A percentile compares a stretch with the other conserved stretches of the same genome.
Evolutionary conservation across 2,888 invertebrate genomes (phyloP).

Genomic region (Brachyptera putata): DNA sequence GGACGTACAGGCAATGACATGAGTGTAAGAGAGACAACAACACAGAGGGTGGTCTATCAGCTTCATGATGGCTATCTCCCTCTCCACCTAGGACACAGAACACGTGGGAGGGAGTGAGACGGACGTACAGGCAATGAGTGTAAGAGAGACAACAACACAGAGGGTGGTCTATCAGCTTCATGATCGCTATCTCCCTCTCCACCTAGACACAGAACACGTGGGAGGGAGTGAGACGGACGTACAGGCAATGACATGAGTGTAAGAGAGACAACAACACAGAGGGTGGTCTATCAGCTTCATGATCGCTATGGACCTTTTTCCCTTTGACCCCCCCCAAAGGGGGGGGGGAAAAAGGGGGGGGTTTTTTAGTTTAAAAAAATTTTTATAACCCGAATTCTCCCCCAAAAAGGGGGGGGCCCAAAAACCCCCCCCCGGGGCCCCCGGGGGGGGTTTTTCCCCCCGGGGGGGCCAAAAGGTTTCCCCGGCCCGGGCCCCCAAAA

Average conservation of each 20-base stretch:
- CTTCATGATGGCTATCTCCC: conserved; percentile 99
- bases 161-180: conserved; percentile 99
- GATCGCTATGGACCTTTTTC: no score
- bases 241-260: no score
- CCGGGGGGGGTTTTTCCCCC: no score
- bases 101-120: background rate
- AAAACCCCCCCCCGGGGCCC: no score
- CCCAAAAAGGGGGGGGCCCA: no score
- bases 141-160: conserved; percentile 96
- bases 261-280: background rate
- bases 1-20: no score
- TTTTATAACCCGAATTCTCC: no score
- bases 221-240: conserved; percentile 7
- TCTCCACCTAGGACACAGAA: conserved; percentile 92
- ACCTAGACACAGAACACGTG: conserved; percentile 62
- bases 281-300: no score
- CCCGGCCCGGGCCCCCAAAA: no score
- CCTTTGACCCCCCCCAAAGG: no score
- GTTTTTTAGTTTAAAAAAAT: no score
- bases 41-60: conserved; percentile 98
- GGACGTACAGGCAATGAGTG: conserved; percentile 51
- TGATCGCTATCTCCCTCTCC: conserved; percentile 98
- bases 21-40: background rate
- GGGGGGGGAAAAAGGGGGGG: conserved; percentile 1
- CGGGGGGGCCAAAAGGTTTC: no score